These are phyloP conservation scores for Triplophysa bombifrons DNA, from an alignment of 2,797 vertebrate genomes.

Conservation along the genomic window DNA sequence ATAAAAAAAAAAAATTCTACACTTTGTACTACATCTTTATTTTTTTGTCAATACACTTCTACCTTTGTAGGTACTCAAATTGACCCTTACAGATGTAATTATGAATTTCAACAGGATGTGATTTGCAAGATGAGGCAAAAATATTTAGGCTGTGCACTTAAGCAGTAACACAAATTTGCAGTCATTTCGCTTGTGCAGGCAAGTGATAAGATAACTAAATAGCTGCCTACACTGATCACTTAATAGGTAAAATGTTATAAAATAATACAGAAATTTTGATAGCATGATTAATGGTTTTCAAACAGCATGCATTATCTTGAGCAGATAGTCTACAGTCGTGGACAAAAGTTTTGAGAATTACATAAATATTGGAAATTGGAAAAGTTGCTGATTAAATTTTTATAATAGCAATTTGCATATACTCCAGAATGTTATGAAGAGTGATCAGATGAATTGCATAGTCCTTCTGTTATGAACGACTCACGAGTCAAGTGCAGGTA, in stretches of 20 bases:
- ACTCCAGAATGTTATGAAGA: no score
- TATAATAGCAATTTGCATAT: no score
- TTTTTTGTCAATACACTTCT: not conserved
- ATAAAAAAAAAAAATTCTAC: no score
- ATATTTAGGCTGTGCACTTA: no score
- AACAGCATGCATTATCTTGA: not conserved
- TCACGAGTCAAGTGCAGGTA: no score
- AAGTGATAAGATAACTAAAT: constrained; percentile 32
- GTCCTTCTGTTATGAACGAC: no score
- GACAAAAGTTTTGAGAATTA: no score
- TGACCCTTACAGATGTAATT: constrained; percentile 8
- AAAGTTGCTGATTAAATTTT: no score
- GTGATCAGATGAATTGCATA: no score
- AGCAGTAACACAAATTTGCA: constrained; percentile 2
- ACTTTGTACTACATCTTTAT: no score
- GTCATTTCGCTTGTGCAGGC: not conserved
- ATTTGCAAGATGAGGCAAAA: not conserved
- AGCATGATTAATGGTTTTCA: constrained; percentile 4
- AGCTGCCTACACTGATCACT: constrained; percentile 1
- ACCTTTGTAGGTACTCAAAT: not conserved
- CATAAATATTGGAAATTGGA: no score
- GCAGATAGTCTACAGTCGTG: no score
- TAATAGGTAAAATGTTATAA: constrained; percentile 6
- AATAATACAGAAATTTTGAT: constrained; percentile 8
- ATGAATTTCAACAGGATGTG: constrained; percentile 20